Base-by-base conservation (phyloP, 1,140 invertebrate genomes). In the Zophobas atratus region DNA sequence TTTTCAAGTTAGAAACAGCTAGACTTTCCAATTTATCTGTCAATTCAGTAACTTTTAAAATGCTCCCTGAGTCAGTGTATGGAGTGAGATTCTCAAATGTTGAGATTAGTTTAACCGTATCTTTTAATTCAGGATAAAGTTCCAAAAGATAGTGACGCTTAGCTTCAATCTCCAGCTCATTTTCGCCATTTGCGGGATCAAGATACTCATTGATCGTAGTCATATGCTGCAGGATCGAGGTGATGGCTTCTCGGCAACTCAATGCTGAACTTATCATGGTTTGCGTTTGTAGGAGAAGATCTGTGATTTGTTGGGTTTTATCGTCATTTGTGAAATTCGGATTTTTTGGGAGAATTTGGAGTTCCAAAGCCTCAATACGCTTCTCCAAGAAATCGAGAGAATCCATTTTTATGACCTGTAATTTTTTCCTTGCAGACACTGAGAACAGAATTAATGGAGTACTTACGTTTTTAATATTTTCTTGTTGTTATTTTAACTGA, bases 191-290 rank as follows among this genome's bases (percentile, higher is more conserved):
- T 33, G 53, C 79, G 3, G 86, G 86, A 78, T 86, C 82, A 43
- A 86, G 80, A 77, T 84, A 86, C 8, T 84, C 83, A 70, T 86
- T 85, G 4, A 86, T 79, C 73, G 79, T 80, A 6, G 76, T 72
- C 77, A 86, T 80, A 56, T 81, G 77, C 72, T 84, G 74, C 33
- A 86, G 73, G 6, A 85, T 83, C 20, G 84, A 80, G 34, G 80
- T 84, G 43, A 86, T 84, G 0, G 79, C 78, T 72, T 86, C 84
- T 46, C 85, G 77, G 77, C 85, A 84, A 79, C 82, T 86, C 51
- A 86, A 76, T 5, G 86, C 84, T 35, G 85, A 86, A 63, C 81
- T 78, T 43, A 86, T 85, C 83, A 86, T 84, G 1, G 84, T 84
- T 63, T 86, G 84, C 3, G 84, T 81, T 79, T 86, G 80, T 33